A percentile compares a stretch with the other conserved stretches of the same genome.
Evolutionary conservation across 2,113 vertebrate genomes (phyloP).

Genomic region (Carassius auratus): DNA sequence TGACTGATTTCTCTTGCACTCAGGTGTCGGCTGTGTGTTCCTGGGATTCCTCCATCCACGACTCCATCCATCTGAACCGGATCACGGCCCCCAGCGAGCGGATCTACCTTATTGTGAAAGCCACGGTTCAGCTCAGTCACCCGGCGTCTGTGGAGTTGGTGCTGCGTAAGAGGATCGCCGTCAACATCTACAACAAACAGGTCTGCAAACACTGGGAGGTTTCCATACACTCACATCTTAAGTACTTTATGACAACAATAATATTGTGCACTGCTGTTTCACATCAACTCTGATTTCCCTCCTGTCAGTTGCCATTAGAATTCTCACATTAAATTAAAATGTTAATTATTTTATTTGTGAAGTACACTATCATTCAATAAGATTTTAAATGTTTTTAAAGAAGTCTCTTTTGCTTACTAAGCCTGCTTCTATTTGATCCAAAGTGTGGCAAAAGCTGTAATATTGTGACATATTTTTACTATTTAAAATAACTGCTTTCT

Average conservation of each 20-base stretch:
- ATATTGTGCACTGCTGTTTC: background rate
- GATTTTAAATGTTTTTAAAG: no score
- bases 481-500: no score
- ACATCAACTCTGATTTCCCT: background rate
- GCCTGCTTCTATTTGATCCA: no score
- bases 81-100: slow-evolving; percentile 90
- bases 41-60: slow-evolving; percentile 97
- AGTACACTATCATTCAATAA: no score
- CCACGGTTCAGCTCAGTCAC: slow-evolving; percentile 94
- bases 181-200: slow-evolving; percentile 98
- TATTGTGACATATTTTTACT: no score
- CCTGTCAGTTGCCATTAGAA: no score
- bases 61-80: slow-evolving; percentile 92
- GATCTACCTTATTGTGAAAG: slow-evolving; percentile 94
- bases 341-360: background rate
- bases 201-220: slow-evolving; percentile 62
- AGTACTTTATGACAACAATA: background rate
- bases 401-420: no score
- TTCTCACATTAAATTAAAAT: background rate
- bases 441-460: no score
- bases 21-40: slow-evolving; percentile 91
- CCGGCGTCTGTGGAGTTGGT: slow-evolving; percentile 95
- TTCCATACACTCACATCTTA: background rate
- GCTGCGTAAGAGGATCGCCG: slow-evolving; percentile 91
- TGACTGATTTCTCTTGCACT: background rate